Percentiles rank a stretch among this genome's conserved stretches.
These are phyloP conservation scores for Enteromius afrohamiltoni DNA, from an alignment of 2,797 vertebrate genomes.

Conservation along the genomic window DNA sequence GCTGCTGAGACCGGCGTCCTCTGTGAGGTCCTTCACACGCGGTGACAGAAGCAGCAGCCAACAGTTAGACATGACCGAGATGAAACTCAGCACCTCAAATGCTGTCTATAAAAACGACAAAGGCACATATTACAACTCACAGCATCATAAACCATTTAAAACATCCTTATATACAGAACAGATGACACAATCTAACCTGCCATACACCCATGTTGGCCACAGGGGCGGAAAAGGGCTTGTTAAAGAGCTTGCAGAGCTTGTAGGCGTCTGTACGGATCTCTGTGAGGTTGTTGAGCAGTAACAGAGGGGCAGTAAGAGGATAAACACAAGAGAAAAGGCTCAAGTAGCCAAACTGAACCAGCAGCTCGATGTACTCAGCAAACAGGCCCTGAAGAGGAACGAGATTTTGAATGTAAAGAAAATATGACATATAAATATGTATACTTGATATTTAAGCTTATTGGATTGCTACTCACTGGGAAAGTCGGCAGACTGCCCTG, in stretches of 20 bases:
- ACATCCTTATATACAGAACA: neutral
- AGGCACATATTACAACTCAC: conserved; percentile 7
- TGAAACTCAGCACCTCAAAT: conserved; percentile 80
- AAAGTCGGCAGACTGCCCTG: conserved; percentile 74
- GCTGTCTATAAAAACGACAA: conserved; percentile 70
- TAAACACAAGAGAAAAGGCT: conserved; percentile 86
- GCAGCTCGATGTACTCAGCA: conserved; percentile 84
- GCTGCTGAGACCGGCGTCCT: conserved; percentile 68
- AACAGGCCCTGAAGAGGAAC: conserved; percentile 78
- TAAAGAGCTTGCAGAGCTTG: conserved; percentile 83
- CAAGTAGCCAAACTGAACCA: conserved; percentile 86
- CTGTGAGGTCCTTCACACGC: conserved; percentile 64
- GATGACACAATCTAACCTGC: conserved; percentile 72
- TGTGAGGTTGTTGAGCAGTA: conserved; percentile 83
- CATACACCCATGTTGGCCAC: conserved; percentile 80
- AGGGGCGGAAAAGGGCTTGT: conserved; percentile 79
- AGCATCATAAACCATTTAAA: conserved; percentile 1
- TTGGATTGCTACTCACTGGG: conserved; percentile 68
- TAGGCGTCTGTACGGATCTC: conserved; percentile 83
- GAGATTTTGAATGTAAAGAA: neutral
- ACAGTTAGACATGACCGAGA: conserved; percentile 83
- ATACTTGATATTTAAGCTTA: neutral
- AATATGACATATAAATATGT: neutral
- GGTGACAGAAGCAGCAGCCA: conserved; percentile 82
- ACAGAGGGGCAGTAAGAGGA: conserved; percentile 79